Conservation (phyloP, 92 coral and sea anemone genomes). For the Zoanthus gigantus region DNA sequence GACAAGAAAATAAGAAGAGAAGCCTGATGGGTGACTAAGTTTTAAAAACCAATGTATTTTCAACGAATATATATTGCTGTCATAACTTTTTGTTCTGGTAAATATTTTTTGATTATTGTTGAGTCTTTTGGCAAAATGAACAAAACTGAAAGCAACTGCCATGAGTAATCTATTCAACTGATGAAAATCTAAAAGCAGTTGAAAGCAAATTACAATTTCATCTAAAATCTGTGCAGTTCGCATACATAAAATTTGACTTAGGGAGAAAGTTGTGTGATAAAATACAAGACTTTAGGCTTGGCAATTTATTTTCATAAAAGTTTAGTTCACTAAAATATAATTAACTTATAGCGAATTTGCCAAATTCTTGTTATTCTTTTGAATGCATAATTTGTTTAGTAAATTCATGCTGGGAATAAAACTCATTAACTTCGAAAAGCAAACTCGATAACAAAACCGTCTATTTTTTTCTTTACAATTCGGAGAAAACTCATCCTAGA, state of each 20-base stretch:
- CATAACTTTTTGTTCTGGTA: background rate
- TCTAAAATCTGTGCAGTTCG: background rate
- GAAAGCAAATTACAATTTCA: background rate
- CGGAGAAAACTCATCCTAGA: background rate
- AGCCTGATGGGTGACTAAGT: background rate
- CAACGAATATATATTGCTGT: background rate
- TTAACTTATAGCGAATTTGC: conserved; percentile 22
- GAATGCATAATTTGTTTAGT: conserved; percentile 24
- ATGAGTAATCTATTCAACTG: background rate
- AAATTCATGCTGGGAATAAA: conserved; percentile 8
- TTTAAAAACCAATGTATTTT: conserved; percentile 8
- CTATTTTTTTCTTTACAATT: conserved; percentile 1
- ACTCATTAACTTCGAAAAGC: background rate
- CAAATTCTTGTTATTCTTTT: background rate
- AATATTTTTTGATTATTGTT: background rate
- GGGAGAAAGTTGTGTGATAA: background rate
- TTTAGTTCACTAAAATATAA: conserved; percentile 36
- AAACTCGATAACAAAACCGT: conserved; percentile 19
- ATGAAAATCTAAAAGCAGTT: background rate
- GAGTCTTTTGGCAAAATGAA: conserved; percentile 27
- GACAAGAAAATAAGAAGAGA: background rate
- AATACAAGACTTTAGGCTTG: background rate
- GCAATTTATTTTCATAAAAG: conserved; percentile 26
- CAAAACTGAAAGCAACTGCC: background rate
- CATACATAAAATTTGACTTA: background rate